A percentile compares a stretch with the other conserved stretches of the same genome.
These are phyloP conservation scores for Deroplatys truncata DNA, from an alignment of 2,888 invertebrate genomes.

Conservation along the genomic window DNA sequence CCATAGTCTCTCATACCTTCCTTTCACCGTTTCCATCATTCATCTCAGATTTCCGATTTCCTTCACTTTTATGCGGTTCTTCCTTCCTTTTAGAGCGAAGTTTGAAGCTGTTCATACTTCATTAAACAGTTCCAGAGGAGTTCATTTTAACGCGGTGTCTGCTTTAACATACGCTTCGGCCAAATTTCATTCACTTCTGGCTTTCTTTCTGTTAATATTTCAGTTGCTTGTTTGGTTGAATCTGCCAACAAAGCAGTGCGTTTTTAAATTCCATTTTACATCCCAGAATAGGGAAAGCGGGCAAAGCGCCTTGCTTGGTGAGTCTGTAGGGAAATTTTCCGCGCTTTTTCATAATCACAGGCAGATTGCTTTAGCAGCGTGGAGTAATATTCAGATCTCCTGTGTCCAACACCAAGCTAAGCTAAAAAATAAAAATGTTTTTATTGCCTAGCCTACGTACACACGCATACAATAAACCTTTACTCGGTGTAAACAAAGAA, in stretches of 20 bases:
- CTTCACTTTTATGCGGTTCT: background rate
- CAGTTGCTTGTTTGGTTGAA: background rate
- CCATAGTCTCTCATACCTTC: no score
- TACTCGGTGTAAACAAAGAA: no score
- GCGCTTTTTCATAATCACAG: background rate
- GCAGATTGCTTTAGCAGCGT: background rate
- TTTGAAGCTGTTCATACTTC: background rate
- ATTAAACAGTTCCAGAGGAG: background rate
- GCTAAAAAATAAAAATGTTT: background rate
- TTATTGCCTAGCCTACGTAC: background rate
- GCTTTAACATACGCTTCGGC: background rate
- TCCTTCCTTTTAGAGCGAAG: background rate
- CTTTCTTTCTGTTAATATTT: background rate
- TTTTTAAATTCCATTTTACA: background rate
- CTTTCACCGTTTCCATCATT: background rate
- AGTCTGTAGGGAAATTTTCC: slow-evolving; percentile 3
- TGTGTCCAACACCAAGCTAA: background rate
- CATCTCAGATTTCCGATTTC: background rate
- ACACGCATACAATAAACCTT: background rate
- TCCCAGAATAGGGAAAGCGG: background rate
- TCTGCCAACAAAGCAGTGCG: background rate
- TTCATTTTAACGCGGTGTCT: background rate
- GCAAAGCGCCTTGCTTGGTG: background rate
- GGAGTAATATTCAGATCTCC: background rate
- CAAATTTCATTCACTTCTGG: background rate